phyloP scores from a whole-genome alignment of 2,888 invertebrate species.

The Drosophila picticornis region DNA sequence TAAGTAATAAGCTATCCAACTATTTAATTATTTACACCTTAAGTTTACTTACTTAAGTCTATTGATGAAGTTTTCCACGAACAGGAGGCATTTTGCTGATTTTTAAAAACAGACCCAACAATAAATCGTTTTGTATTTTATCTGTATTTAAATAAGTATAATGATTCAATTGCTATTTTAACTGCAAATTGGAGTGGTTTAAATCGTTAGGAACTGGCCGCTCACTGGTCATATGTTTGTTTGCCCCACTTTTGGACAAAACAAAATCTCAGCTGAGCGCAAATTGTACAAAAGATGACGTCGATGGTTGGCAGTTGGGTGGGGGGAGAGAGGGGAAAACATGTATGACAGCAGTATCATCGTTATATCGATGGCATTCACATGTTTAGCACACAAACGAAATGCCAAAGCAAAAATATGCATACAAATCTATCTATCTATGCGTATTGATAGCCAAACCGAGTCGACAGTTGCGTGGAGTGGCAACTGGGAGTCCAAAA shows the following conservation, averaged over 20 bases:
- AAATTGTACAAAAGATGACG: conserved; percentile 14
- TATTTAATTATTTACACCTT: no score
- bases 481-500: conserved; percentile 40
- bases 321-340: conserved; percentile 1
- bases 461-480: conserved; percentile 30
- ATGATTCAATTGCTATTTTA: not conserved
- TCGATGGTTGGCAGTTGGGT: not conserved
- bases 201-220: conserved; percentile 18
- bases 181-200: conserved; percentile 2
- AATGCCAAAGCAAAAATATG: conserved; percentile 79
- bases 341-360: conserved; percentile 59
- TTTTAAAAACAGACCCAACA: no score
- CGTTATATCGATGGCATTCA: conserved; percentile 76
- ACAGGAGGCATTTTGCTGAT: no score
- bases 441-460: conserved; percentile 68
- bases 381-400: conserved; percentile 80
- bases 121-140: not conserved
- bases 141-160: not conserved
- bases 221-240: conserved; percentile 9
- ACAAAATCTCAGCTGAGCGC: conserved; percentile 67
- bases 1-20: no score
- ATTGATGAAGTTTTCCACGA: no score
- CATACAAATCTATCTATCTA: conserved; percentile 75
- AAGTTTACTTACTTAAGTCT: no score
- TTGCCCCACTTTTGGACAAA: conserved; percentile 45